These are phyloP conservation scores for Tillus elongatus DNA, from an alignment of 2,888 invertebrate species.

Conservation along the genomic window DNA sequence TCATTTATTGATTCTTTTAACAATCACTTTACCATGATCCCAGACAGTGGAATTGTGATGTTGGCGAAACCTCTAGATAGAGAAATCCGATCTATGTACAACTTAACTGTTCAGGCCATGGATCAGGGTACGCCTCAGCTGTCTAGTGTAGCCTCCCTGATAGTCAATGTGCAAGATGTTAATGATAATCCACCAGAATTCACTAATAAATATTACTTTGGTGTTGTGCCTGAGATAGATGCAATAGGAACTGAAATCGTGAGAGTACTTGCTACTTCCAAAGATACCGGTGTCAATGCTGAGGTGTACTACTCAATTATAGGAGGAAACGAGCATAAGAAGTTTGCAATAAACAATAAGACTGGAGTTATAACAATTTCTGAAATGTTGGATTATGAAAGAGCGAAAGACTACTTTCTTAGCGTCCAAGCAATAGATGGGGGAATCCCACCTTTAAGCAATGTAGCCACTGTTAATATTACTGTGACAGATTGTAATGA, in stretches of 20 bases:
- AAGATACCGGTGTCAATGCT: constrained; percentile 88
- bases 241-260: constrained; percentile 72
- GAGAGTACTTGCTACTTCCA: constrained; percentile 80
- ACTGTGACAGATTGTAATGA: constrained; percentile 80
- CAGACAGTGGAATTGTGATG: constrained; percentile 78
- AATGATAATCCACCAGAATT: constrained; percentile 97
- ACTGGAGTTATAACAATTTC: constrained; percentile 68
- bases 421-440: constrained; percentile 87
- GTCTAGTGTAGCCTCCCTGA: constrained; percentile 57
- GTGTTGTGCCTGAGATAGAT: constrained; percentile 68
- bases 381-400: constrained; percentile 79
- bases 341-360: constrained; percentile 64
- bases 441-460: constrained; percentile 80
- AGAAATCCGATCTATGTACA: constrained; percentile 77
- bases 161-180: constrained; percentile 81
- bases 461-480: constrained; percentile 78
- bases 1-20: constrained; percentile 60
- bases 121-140: constrained; percentile 75
- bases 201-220: constrained; percentile 68
- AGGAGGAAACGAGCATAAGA: constrained; percentile 81
- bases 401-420: constrained; percentile 73
- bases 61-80: constrained; percentile 76
- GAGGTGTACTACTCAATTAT: constrained; percentile 81
- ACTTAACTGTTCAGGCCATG: constrained; percentile 70
- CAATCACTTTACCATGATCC: constrained; percentile 69